These are phyloP conservation scores for Leucosticte australis DNA, from an alignment of 2,113 vertebrate genomes.

Conservation along the genomic window DNA sequence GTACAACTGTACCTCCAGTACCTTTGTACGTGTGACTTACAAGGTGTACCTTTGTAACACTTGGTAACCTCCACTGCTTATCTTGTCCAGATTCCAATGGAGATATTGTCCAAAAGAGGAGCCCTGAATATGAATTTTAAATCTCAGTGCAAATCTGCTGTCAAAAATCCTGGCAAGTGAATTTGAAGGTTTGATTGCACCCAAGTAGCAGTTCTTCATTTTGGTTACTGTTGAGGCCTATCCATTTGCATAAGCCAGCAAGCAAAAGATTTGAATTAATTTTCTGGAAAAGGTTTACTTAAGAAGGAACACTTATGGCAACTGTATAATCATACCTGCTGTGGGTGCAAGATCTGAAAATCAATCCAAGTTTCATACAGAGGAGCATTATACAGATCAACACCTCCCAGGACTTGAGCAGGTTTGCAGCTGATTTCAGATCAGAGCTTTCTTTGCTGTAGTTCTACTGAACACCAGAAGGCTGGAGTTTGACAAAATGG, in stretches of 20 bases:
- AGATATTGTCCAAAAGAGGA: background rate
- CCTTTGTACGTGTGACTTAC: background rate
- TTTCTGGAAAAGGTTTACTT: background rate
- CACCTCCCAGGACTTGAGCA: background rate
- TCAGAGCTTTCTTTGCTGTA: background rate
- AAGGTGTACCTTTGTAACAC: background rate
- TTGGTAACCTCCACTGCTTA: background rate
- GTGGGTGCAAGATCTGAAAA: background rate
- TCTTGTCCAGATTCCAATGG: background rate
- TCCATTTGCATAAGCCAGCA: background rate
- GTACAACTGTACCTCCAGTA: background rate
- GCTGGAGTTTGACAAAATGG: background rate
- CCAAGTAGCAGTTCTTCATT: background rate
- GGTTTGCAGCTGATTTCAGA: background rate
- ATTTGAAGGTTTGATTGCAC: background rate
- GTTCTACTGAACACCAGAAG: background rate
- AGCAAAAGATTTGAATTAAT: background rate
- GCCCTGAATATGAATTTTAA: background rate
- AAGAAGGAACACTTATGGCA: background rate
- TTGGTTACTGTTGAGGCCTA: background rate
- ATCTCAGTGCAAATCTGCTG: background rate
- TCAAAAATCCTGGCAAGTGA: background rate
- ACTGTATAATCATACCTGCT: fast-evolving
- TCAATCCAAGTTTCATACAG: background rate
- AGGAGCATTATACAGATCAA: background rate